Conservation (phyloP, 2,797 vertebrate genomes). For the Anas bahamensis region DNA sequence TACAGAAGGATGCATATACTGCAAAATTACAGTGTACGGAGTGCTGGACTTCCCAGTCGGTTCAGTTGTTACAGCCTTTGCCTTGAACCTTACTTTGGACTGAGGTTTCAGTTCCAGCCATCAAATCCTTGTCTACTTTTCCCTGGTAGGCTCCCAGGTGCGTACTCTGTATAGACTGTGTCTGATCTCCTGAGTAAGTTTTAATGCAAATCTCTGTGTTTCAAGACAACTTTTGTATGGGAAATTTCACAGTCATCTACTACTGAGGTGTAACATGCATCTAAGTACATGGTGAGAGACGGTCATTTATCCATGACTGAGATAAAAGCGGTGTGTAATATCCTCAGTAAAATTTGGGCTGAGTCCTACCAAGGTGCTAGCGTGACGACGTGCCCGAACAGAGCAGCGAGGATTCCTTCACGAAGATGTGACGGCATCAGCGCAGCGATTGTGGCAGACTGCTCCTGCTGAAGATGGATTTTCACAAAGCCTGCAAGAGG, state of each 20-base stretch:
- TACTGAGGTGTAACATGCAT: background rate
- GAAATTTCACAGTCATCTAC: background rate
- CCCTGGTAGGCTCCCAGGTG: background rate
- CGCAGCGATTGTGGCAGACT: background rate
- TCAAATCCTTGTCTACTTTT: background rate
- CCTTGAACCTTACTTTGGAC: no score
- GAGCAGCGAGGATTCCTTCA: background rate
- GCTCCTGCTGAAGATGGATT: background rate
- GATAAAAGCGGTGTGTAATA: fast-evolving
- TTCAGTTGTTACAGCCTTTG: no score
- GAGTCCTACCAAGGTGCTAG: background rate
- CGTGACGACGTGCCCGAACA: background rate
- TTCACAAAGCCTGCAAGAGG: background rate
- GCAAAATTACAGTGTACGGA: no score
- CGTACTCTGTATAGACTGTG: background rate
- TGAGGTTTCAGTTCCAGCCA: no score
- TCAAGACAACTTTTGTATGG: background rate
- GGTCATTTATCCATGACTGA: background rate
- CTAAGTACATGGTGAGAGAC: background rate
- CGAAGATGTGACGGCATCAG: background rate
- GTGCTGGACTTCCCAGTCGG: no score
- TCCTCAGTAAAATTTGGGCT: background rate
- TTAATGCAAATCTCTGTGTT: background rate
- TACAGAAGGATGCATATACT: no score
- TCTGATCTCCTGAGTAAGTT: background rate